Evolutionary conservation across 2,797 vertebrate genomes (phyloP), one percentile per base, ranked within the genome.

Genomic region (Cryptoblepharus egeriae): DNA sequence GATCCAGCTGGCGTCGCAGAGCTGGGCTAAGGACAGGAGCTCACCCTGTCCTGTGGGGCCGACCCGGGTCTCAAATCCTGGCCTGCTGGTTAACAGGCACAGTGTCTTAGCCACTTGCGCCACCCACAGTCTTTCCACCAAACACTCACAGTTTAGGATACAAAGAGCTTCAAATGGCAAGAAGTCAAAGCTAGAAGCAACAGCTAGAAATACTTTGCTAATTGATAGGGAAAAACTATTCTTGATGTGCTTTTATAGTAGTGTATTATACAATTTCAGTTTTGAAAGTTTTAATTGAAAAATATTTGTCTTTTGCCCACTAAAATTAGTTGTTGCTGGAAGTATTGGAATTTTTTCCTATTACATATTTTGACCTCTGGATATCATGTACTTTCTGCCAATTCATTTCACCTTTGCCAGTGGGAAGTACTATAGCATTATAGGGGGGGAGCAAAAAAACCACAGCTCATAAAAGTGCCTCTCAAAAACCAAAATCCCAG

Each of bases 201-300:
- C 77, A 82, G 85, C 63, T 79, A 93, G 88, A 88, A 88, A 91
- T 82, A 79, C 76, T 85, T 35, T 77, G 83, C 58, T 87, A 90
- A 90, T 93, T 89, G 80, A 87, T 78, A 67, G 78, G 45, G 45
- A 80, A 92, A 88, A 90, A 70, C 80, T 82, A 65, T 85, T 63
- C 60, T 87, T 49, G 20, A 79, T 84, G 86, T 84, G 83, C 91
- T 76, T 90, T 90, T 85, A 86, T 70, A 90, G 93, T 87, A 92
- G 76, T 32, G 24, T 84, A 85, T 75, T 81, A 71, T 39, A 74
- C 30, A 83, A 77, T 84, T 86, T 75, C 28, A 72, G 61, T 83
- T 90, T 83, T 78, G 81, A 86, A 92, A 91, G 90, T 79, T 87
- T 78, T 86, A 93, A 92, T 89, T 88, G 73, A 91, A 89, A 89